These are phyloP conservation scores for Okapia johnstoni DNA, from an alignment of 2,113 vertebrate species.

Conservation along the genomic window DNA sequence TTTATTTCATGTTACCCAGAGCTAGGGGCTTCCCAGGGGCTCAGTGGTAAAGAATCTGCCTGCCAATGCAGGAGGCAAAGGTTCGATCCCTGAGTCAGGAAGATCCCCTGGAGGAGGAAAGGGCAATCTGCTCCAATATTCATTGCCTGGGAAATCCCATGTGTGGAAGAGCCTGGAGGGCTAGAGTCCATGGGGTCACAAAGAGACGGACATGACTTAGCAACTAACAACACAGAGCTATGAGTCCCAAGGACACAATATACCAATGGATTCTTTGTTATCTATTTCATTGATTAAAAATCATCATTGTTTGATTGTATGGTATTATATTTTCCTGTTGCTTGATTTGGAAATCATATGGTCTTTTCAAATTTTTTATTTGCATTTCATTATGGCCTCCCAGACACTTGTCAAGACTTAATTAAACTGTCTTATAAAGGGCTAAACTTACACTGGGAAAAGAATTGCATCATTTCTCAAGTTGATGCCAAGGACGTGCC, in stretches of 20 bases:
- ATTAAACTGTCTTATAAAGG: neutral
- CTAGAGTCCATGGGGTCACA: neutral
- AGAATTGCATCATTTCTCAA: neutral
- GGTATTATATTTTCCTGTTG: neutral
- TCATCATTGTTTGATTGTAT: neutral
- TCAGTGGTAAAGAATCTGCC: neutral
- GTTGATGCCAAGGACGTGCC: neutral
- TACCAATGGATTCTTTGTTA: neutral
- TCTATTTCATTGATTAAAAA: neutral
- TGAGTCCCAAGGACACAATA: neutral
- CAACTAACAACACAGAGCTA: neutral
- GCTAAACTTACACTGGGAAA: neutral
- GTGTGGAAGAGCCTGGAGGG: neutral
- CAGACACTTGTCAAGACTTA: neutral
- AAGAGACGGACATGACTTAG: neutral
- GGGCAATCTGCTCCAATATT: neutral
- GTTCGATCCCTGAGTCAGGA: neutral
- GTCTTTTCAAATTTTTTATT: slow-evolving; percentile 6
- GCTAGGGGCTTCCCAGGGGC: neutral
- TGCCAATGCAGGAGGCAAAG: neutral
- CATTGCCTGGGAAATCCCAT: neutral
- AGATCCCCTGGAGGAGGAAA: neutral
- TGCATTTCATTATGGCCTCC: slow-evolving; percentile 29
- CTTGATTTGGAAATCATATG: slow-evolving; percentile 32
- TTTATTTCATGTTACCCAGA: neutral